A percentile compares a stretch with the other conserved stretches of the same genome.
Evolutionary conservation across 1,140 invertebrate genomes (phyloP).

Genomic region (Meloidogyne chitwoodi): DNA sequence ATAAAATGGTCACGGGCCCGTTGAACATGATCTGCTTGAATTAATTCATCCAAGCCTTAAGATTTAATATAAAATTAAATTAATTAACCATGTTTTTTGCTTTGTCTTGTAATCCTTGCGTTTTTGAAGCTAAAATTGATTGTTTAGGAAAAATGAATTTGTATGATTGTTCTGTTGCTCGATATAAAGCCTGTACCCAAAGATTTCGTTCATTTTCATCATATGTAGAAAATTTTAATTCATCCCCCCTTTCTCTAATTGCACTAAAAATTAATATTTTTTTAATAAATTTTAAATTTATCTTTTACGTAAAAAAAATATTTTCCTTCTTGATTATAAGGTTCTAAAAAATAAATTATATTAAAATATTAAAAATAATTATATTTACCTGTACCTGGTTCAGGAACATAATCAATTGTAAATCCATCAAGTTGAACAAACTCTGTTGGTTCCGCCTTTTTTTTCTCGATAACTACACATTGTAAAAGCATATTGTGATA

Average conservation of each 20-base stretch:
- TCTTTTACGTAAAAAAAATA: constrained; percentile 68
- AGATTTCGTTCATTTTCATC: constrained; percentile 96
- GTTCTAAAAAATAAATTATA: constrained; percentile 49
- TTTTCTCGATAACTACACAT: constrained; percentile 99
- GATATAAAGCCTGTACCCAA: constrained; percentile 92
- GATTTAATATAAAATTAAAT: not conserved
- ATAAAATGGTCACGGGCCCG: constrained; percentile 88
- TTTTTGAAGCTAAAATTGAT: constrained; percentile 61
- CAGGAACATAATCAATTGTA: constrained; percentile 93
- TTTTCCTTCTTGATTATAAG: constrained; percentile 76
- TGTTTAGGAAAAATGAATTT: constrained; percentile 83
- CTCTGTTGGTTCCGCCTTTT: constrained; percentile 95
- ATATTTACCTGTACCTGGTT: constrained; percentile 75
- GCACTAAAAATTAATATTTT: constrained; percentile 75
- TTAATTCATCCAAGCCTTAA: constrained; percentile 89
- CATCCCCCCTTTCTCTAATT: constrained; percentile 94
- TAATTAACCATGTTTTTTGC: constrained; percentile 71
- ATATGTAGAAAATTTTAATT: constrained; percentile 89
- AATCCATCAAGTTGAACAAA: constrained; percentile 99
- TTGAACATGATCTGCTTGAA: constrained; percentile 89
- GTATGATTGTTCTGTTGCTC: constrained; percentile 96
- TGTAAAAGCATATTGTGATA: constrained; percentile 99
- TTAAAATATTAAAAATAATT: not conserved
- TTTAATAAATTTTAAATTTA: not conserved
- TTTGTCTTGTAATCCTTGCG: constrained; percentile 70